Base-by-base conservation (phyloP, 2,797 vertebrate genomes). In the Propithecus perrieri region DNA sequence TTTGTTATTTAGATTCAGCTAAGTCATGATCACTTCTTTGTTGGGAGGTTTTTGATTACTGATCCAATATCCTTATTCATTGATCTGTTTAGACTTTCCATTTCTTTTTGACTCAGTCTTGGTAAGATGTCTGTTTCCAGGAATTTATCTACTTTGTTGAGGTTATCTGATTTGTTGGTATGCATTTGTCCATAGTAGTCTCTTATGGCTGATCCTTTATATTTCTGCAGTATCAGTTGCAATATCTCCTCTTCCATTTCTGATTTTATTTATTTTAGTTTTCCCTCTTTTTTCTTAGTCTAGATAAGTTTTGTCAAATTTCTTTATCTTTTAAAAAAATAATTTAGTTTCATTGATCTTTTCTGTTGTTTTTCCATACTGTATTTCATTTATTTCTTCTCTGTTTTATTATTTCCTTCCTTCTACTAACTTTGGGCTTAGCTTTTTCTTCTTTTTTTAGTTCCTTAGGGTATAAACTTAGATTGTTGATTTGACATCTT, bases 1-100 rank as follows among this genome's bases (percentile, higher is more conserved):
- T 88, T 91, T 80, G 74, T 85, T 89, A 85, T 48, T 89, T 85
- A 97, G 89, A 96, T 93, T 96, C 93, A 90, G 22, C 71, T 94
- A 46, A 94, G 67, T 67, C 55, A 46, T 4, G 20, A 93, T 65
- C 55, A 69, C 35, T 86, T 15, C 57, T 50, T 65, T 65, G 17
- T 15, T 78, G 50, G 24, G 3, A 67, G 10, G 11, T 35, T 63
- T 63, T 83, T 5, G 80, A 83, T 61, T 50, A 28, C 2, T 38
- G 28, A 61, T 61, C 9, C 7, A 38, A 48, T 24, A 1, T 61
- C 41, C 14, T 30, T 30, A 13, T 12, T 48, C 14, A 38, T 50
- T 50, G 10, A 48, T 41, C 55, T 63, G 33, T 33, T 24, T 8
- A 41, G 2, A 57, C 5, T 57, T 79, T 57, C 20, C 24, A 9